Evolutionary conservation across 1,140 invertebrate genomes (phyloP).

Genomic region (Neoseiulus cucumeris): DNA sequence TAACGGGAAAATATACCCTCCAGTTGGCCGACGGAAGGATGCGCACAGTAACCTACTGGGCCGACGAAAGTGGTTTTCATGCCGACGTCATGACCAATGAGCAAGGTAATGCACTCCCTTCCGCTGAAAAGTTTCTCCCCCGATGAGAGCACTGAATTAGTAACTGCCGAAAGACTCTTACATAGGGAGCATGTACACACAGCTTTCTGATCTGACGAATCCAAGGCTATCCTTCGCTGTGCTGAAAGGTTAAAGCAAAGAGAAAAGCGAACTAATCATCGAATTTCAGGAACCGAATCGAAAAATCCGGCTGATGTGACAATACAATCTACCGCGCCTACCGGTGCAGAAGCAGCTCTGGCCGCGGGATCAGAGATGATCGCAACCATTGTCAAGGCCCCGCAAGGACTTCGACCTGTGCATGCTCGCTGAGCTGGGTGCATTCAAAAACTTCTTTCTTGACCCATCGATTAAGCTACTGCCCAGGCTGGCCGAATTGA

Average conservation of each 20-base stretch:
- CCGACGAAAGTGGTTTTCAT: constrained; percentile 19
- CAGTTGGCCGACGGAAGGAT: constrained; percentile 16
- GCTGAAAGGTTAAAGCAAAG: too few relatives aligned
- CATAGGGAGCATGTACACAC: too few relatives aligned
- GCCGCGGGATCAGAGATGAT: background rate
- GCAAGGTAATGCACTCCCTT: constrained; percentile 8
- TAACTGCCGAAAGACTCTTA: too few relatives aligned
- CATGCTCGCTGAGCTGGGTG: background rate
- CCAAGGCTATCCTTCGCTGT: too few relatives aligned
- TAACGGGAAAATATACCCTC: constrained; percentile 19
- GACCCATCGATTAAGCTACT: too few relatives aligned
- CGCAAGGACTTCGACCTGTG: background rate
- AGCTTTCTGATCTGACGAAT: too few relatives aligned
- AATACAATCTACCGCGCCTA: background rate
- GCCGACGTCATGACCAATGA: constrained; percentile 18
- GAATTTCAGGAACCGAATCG: background rate
- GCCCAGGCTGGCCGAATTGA: too few relatives aligned
- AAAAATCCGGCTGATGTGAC: constrained; percentile 7
- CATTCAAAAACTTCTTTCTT: too few relatives aligned
- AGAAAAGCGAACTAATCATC: too few relatives aligned
- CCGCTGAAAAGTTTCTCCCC: too few relatives aligned
- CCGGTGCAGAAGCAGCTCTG: background rate
- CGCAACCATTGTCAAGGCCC: background rate
- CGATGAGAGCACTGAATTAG: too few relatives aligned
- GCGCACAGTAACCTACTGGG: constrained; percentile 18